Base-by-base conservation (phyloP, 2,888 invertebrate species). In the Pachliopta kotzebuea region DNA sequence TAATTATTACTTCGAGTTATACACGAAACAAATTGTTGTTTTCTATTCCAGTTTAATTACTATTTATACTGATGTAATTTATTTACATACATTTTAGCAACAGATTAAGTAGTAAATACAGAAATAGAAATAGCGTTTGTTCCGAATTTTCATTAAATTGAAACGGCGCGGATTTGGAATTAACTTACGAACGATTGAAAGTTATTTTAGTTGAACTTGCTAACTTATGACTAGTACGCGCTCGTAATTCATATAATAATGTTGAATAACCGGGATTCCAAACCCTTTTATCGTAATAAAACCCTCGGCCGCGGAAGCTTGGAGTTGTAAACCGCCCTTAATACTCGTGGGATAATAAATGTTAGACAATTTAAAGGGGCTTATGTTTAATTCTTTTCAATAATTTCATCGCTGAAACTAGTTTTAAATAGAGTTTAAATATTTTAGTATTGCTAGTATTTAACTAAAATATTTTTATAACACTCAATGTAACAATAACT, bases 271-370 rank as follows among this genome's bases (percentile, higher is more conserved):
- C 60, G 56, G 60, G n/a, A 52, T 56, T 42, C 60, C 53, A 60
- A 65, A 60, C 56, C 65, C 65, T 42, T 42, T 65, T 60, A 65
- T 65, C 65, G 60, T 65, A 65, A 60, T 65, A 65, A 60, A 65
- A 65, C 65, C 65, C 60, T 58, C 54, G 61, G 57, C 56, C 60
- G 61, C 65, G 65, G 65, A 65, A 65, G 65, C 65, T 65, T 54
- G 20, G 57, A 65, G 56, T 65, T 65, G 65, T 65, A 65, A 65
- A 65, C 61, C 65, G 60, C 65, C 57, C 61, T 65, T 61, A 65
- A 65, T 65, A 60, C 65, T 65, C 60, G 57, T 53, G 49, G 24
- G 57, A 45, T 65, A 65, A 65, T 65, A 52, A 65, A 65, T 65
- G 56, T 56, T 53, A 52, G 52, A 24, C 55, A 63, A 49, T 26